Base-by-base conservation (phyloP, 2,888 invertebrate genomes). In the Trimorus sp. region DNA sequence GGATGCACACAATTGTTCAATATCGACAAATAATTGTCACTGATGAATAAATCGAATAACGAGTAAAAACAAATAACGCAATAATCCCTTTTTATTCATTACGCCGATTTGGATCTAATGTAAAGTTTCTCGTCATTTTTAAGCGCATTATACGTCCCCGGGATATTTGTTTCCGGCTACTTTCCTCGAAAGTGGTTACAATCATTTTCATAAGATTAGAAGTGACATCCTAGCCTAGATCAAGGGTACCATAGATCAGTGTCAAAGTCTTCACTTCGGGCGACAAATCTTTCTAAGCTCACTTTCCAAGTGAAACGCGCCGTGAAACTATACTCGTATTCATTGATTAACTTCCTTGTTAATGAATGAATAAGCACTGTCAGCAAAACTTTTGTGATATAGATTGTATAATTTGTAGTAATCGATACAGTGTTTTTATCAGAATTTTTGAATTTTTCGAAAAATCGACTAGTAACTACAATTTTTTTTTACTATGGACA, bases 281-380 rank as follows among this genome's bases (percentile, higher is more conserved):
- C 78, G 59, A 71, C 78, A 78, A 78, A 78, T 71, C 78, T 71
- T 71, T 78, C 71, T 59, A 60, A 78, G 65, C 71, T 60, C 49
- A 54, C 65, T 60, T 37, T 78, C 59, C 36, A 53, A 68, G 73
- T 65, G 66, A 66, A 73, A 73, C 48, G 66, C 54, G 16, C 60
- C 71, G 49, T 73, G 65, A 79, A 79, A 79, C 73, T 40, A 26
- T 60, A 56, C 73, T 62, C 53, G 48, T 37, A 68, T 73, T 68
- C 42, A 68, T 79, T 68, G 71, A 73, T 79, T 62, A 73, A 68
- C 49, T 73, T 73, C 53, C 37, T 8, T 16, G 7, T 69, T 54
- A 48, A 51, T 65, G 51, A 51, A 60, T 51, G 53, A 53, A 66
- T 65, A 42, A 54, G 42, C 36, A 48, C 9, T 49, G 36, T 48